Percentiles rank a stretch among this genome's conserved stretches.
Conservation (phyloP, 2,113 vertebrate species). For the Tiliqua scincoides region DNA sequence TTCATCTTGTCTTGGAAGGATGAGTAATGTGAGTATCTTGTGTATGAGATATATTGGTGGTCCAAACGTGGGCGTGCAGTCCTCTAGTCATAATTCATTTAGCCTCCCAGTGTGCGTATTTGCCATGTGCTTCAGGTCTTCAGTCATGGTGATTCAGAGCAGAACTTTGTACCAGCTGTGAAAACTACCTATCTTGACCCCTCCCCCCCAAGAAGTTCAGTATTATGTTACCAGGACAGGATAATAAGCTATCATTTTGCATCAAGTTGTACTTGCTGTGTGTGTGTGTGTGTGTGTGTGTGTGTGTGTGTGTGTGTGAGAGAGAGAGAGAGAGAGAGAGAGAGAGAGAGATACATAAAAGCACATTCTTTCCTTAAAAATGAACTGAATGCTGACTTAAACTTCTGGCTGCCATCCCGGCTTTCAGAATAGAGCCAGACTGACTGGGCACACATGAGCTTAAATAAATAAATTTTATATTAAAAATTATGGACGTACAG, state of each 20-base stretch:
- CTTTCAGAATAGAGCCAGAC: slow-evolving; percentile 17
- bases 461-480: slow-evolving; percentile 34
- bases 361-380: not conserved
- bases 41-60: not conserved
- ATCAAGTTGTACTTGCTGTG: not conserved
- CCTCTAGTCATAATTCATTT: slow-evolving; percentile 8
- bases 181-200: slow-evolving; percentile 14
- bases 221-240: not conserved
- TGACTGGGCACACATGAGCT: not conserved
- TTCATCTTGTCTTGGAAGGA: slow-evolving; percentile 18
- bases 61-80: not conserved
- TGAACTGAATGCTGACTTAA: slow-evolving; percentile 24
- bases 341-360: slow-evolving; percentile 3
- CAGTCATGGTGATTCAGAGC: slow-evolving; percentile 20
- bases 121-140: slow-evolving; percentile 23
- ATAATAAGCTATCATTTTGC: not conserved
- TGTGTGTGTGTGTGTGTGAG: too few relatives aligned
- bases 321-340: too few relatives aligned
- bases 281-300: too few relatives aligned
- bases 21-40: slow-evolving; percentile 19
- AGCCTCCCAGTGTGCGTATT: not conserved
- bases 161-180: slow-evolving; percentile 1
- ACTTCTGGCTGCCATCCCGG: not conserved
- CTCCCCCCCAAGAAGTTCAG: slow-evolving; percentile 6
- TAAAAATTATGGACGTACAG: slow-evolving; percentile 4